These are phyloP conservation scores for Guaruba guarouba DNA, from an alignment of 2,113 vertebrate genomes.

Conservation along the genomic window DNA sequence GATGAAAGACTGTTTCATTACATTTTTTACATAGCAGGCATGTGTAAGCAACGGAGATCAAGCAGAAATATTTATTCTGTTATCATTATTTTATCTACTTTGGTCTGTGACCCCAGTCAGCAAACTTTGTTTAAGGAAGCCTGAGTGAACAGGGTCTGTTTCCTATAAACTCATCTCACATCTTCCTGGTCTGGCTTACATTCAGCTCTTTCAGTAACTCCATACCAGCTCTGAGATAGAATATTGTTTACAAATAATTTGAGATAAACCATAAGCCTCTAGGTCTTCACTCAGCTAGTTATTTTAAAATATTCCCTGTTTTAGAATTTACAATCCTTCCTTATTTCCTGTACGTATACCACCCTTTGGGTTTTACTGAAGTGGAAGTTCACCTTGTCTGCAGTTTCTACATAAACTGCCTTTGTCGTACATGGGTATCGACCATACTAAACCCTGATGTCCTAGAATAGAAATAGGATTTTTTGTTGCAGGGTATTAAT, in stretches of 20 bases:
- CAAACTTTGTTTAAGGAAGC: slow-evolving; percentile 58
- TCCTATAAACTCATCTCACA: slow-evolving; percentile 48
- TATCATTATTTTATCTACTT: slow-evolving; percentile 51
- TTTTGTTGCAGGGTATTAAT: neutral
- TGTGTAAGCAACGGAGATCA: neutral
- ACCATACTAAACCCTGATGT: neutral
- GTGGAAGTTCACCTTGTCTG: neutral
- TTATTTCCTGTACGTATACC: neutral
- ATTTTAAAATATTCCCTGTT: neutral
- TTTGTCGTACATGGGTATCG: neutral
- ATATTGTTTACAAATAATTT: slow-evolving; percentile 57
- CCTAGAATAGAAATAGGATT: neutral
- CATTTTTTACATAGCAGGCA: slow-evolving; percentile 31
- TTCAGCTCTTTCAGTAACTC: slow-evolving; percentile 1
- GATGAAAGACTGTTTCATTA: slow-evolving; percentile 16
- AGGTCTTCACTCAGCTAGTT: neutral
- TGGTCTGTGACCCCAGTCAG: slow-evolving; percentile 27
- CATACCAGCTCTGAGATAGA: slow-evolving; percentile 12
- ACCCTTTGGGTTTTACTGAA: neutral
- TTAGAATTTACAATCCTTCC: neutral
- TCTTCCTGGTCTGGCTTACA: slow-evolving; percentile 47
- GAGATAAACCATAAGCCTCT: slow-evolving; percentile 43
- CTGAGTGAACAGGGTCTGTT: slow-evolving; percentile 31
- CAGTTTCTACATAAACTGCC: neutral
- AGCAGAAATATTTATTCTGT: slow-evolving; percentile 55